Percentiles rank a stretch among this genome's conserved stretches.
Evolutionary conservation across 2,888 invertebrate genomes (phyloP).

Genomic region (Drosophila nigritarsus): DNA sequence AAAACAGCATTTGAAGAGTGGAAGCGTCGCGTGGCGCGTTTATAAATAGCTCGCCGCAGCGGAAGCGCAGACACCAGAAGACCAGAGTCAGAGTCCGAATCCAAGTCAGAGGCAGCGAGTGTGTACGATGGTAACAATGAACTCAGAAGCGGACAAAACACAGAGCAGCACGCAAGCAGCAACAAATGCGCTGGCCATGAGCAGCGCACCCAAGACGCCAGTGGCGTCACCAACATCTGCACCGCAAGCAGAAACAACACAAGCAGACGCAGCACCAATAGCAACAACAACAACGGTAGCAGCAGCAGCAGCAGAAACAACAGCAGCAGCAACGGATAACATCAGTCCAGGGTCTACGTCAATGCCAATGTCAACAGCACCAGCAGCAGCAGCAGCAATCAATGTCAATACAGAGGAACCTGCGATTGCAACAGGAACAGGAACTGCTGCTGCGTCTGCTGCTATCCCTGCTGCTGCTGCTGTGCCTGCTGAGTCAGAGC

Average conservation of each 20-base stretch:
- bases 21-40: constrained; percentile 16
- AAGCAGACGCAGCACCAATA: neutral
- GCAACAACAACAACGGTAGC: constrained; percentile 9
- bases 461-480: constrained; percentile 11
- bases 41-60: constrained; percentile 50
- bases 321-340: constrained; percentile 16
- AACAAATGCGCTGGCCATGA: constrained; percentile 68
- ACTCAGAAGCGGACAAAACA: constrained; percentile 85
- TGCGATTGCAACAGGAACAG: neutral
- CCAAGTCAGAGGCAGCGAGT: constrained; percentile 15
- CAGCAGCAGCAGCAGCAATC: neutral
- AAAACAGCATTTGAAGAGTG: constrained; percentile 34
- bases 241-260: constrained; percentile 12
- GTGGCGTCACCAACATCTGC: constrained; percentile 33
- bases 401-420: neutral
- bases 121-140: constrained; percentile 85
- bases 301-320: constrained; percentile 4
- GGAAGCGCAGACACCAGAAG: constrained; percentile 27
- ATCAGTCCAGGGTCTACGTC: constrained; percentile 9
- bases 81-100: neutral
- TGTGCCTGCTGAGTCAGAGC: constrained; percentile 29
- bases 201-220: constrained; percentile 68
- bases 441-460: neutral
- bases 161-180: constrained; percentile 74
- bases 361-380: neutral